Percentiles rank a stretch among this genome's conserved stretches.
phyloP scores from a whole-genome alignment of 2,113 vertebrate genomes.

The Ginglymostoma cirratum region DNA sequence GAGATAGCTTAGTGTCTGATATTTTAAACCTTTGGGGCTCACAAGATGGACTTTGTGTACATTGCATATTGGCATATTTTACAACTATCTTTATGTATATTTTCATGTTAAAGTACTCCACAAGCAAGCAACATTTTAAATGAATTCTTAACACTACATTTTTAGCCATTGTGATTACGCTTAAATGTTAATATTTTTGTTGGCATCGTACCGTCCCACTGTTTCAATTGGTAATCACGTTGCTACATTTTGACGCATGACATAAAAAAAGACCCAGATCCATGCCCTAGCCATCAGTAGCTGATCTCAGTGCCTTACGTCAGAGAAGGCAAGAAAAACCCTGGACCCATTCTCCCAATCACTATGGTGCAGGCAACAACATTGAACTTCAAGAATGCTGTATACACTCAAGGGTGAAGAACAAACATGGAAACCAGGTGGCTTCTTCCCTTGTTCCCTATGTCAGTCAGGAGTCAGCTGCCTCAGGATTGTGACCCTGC shows the following conservation, averaged over 20 bases:
- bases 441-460: background rate
- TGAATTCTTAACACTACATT: background rate
- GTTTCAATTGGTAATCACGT: background rate
- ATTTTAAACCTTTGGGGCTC: background rate
- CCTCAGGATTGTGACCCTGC: background rate
- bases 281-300: background rate
- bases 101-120: background rate
- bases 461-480: background rate
- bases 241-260: background rate
- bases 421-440: background rate
- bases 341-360: background rate
- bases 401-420: background rate
- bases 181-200: background rate
- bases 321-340: background rate
- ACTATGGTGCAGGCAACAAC: background rate
- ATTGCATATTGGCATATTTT: background rate
- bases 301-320: background rate
- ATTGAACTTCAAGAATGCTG: background rate
- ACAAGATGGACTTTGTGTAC: background rate
- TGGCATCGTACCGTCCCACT: background rate
- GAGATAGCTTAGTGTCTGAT: background rate
- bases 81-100: background rate
- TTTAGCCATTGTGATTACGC: background rate
- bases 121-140: background rate
- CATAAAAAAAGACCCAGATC: background rate